Conservation (phyloP, 2,888 invertebrate species). For the Fragum sueziense region DNA sequence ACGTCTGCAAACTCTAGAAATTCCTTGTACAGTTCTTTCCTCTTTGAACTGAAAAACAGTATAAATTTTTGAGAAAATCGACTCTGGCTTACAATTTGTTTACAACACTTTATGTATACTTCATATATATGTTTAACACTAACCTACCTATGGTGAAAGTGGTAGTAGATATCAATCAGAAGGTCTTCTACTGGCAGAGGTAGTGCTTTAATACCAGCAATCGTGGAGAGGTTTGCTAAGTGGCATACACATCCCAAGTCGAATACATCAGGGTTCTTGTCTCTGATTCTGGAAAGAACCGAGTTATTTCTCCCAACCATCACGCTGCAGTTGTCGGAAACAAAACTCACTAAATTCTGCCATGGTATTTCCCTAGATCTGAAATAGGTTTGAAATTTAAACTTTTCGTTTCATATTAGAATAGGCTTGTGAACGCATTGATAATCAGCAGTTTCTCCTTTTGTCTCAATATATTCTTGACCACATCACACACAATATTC, state of each 20-base stretch:
- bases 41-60: slow-evolving; percentile 33
- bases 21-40: slow-evolving; percentile 30
- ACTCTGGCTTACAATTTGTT: neutral
- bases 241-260: slow-evolving; percentile 44
- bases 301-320: slow-evolving; percentile 43
- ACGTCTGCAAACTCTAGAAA: slow-evolving; percentile 37
- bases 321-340: slow-evolving; percentile 38
- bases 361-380: slow-evolving; percentile 19
- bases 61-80: neutral
- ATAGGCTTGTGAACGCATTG: too few species aligned
- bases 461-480: too few species aligned
- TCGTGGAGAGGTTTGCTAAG: slow-evolving; percentile 19
- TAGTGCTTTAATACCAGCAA: slow-evolving; percentile 32
- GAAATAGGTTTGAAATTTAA: too few species aligned
- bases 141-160: slow-evolving; percentile 33
- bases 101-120: neutral
- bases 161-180: slow-evolving; percentile 30
- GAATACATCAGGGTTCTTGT: slow-evolving; percentile 21
- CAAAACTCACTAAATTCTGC: slow-evolving; percentile 18
- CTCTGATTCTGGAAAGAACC: slow-evolving; percentile 29
- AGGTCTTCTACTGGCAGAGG: slow-evolving; percentile 25
- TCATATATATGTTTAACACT: neutral
- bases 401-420: too few species aligned
- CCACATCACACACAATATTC: too few species aligned
- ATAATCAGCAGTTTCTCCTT: too few species aligned